Percentiles rank a stretch among this genome's conserved stretches.
These are phyloP conservation scores for Spheniscus humboldti DNA, from an alignment of 2,797 vertebrate species.

Conservation along the genomic window DNA sequence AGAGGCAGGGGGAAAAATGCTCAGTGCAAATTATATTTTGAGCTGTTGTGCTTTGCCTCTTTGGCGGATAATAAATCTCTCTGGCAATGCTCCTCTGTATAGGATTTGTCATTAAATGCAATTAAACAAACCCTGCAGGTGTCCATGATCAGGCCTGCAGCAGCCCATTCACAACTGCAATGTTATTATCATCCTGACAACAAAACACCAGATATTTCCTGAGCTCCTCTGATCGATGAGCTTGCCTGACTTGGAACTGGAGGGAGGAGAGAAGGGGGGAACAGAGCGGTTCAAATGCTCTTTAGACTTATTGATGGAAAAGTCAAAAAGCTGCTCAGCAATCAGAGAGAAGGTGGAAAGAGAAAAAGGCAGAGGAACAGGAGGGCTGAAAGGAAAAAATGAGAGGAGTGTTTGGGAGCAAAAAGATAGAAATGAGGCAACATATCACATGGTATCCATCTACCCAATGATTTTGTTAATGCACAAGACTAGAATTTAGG, in stretches of 20 bases:
- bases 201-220: constrained; percentile 67
- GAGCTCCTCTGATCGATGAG: constrained; percentile 65
- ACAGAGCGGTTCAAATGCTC: constrained; percentile 17
- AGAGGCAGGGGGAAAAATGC: constrained; percentile 50
- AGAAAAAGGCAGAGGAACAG: not conserved
- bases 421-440: not conserved
- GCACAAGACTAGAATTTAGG: not conserved
- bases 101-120: constrained; percentile 72
- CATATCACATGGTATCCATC: not conserved
- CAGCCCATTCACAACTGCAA: constrained; percentile 69
- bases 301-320: constrained; percentile 51
- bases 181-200: constrained; percentile 69
- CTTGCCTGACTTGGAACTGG: constrained; percentile 43
- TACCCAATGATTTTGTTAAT: not conserved
- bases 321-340: constrained; percentile 50
- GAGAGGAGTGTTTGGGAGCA: not conserved
- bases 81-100: constrained; percentile 59
- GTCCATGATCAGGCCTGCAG: constrained; percentile 66
- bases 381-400: not conserved
- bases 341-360: constrained; percentile 11
- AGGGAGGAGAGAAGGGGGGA: constrained; percentile 20
- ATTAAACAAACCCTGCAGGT: constrained; percentile 70
- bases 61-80: constrained; percentile 64
- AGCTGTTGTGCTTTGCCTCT: constrained; percentile 67
- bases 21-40: constrained; percentile 67